These are phyloP conservation scores for Meloidogyne floridensis DNA, from an alignment of 1,140 invertebrate species.

Conservation along the genomic window DNA sequence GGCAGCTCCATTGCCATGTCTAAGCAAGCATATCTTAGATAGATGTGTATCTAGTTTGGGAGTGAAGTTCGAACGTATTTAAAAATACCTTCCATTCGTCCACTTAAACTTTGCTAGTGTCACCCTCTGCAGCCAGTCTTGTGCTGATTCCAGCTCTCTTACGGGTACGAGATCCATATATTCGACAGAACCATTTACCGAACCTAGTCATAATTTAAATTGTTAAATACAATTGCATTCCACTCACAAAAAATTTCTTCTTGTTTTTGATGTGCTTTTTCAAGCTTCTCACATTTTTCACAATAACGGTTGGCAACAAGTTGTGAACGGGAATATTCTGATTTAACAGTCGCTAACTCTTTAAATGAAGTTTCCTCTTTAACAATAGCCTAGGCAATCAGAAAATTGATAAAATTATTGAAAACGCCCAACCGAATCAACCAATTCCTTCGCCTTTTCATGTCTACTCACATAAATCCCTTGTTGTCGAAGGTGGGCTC, in stretches of 20 bases:
- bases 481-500: neutral
- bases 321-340: neutral
- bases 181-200: neutral
- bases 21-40: no score
- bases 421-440: neutral
- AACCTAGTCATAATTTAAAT: neutral
- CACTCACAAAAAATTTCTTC: neutral
- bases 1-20: no score
- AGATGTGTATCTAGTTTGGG: no score
- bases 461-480: neutral
- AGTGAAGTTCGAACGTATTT: no score
- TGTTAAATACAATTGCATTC: neutral
- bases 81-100: constrained; percentile 67
- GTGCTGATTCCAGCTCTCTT: constrained; percentile 69
- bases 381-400: neutral
- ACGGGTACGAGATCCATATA: constrained; percentile 70
- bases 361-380: neutral
- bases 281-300: neutral
- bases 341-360: neutral
- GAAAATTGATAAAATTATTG: neutral
- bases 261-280: neutral
- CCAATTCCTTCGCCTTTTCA: neutral
- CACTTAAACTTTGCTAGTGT: constrained; percentile 71
- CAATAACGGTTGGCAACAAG: neutral
- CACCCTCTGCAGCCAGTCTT: constrained; percentile 70